Evolutionary conservation across 2,113 vertebrate genomes (phyloP).

Genomic region (Myotis lucifugus): DNA sequence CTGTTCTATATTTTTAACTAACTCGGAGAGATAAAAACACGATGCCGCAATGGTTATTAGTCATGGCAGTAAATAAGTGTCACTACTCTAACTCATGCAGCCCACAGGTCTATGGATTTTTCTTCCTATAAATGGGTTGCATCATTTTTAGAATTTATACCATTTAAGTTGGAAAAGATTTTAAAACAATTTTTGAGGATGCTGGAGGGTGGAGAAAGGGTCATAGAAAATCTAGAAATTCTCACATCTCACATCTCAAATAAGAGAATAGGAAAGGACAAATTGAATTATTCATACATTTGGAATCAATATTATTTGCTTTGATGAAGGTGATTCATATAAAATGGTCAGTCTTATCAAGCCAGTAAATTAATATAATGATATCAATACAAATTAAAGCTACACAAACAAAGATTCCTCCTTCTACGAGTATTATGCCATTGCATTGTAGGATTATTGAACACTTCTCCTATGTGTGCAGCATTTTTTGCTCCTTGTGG

Average conservation of each 20-base stretch:
- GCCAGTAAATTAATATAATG: background rate
- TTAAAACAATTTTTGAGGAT: background rate
- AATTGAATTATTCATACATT: background rate
- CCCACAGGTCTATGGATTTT: conserved; percentile 49
- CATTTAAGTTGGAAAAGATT: conserved; percentile 43
- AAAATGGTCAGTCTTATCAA: background rate
- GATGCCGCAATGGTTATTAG: conserved; percentile 27
- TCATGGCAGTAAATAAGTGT: conserved; percentile 56
- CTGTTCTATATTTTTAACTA: conserved; percentile 64
- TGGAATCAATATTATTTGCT: background rate
- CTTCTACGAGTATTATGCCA: background rate
- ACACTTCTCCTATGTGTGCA: background rate
- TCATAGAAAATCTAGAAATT: conserved; percentile 14
- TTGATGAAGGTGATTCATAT: background rate
- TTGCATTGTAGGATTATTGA: background rate
- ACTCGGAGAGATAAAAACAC: conserved; percentile 27
- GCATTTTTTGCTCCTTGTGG: background rate
- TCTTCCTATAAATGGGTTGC: background rate
- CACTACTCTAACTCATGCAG: conserved; percentile 4
- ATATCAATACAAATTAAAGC: conserved; percentile 14
- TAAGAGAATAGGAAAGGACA: background rate
- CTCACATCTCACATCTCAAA: background rate
- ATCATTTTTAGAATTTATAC: conserved; percentile 50
- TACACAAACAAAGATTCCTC: conserved; percentile 31
- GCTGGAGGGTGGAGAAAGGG: background rate